Evolutionary conservation across 2,797 vertebrate genomes (phyloP).

Genomic region (Bovichtus variegatus): DNA sequence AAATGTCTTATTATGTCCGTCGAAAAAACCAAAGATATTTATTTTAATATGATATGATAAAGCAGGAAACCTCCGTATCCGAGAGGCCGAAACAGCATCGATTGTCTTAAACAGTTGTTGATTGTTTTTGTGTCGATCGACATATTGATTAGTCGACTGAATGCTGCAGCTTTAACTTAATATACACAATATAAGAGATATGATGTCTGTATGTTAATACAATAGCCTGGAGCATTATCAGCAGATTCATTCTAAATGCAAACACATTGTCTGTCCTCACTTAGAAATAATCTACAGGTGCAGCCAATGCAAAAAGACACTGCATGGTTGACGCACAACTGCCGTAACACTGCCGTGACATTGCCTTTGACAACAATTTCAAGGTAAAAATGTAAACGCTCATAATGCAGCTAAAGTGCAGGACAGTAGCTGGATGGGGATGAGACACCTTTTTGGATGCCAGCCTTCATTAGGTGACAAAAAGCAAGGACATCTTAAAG

Average conservation of each 20-base stretch:
- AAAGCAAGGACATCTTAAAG: constrained; percentile 42
- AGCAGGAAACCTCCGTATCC: no score
- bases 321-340: not conserved
- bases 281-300: not conserved
- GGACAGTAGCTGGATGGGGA: constrained; percentile 23
- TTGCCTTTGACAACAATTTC: not conserved
- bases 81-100: no score
- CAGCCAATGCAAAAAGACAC: not conserved
- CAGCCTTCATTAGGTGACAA: constrained; percentile 36
- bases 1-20: no score
- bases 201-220: not conserved
- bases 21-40: no score
- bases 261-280: not conserved
- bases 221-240: not conserved
- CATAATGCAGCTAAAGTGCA: not conserved
- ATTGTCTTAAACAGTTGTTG: no score
- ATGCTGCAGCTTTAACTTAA: no score
- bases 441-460: constrained; percentile 1
- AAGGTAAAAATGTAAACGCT: not conserved
- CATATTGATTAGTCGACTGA: no score
- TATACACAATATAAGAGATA: not conserved
- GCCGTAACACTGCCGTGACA: no score
- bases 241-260: not conserved
- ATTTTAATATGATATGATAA: no score
- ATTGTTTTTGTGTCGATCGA: no score